Percentiles rank a stretch among this genome's conserved stretches.
Conservation (phyloP, 2,888 invertebrate genomes). For the Pteria penguin region DNA sequence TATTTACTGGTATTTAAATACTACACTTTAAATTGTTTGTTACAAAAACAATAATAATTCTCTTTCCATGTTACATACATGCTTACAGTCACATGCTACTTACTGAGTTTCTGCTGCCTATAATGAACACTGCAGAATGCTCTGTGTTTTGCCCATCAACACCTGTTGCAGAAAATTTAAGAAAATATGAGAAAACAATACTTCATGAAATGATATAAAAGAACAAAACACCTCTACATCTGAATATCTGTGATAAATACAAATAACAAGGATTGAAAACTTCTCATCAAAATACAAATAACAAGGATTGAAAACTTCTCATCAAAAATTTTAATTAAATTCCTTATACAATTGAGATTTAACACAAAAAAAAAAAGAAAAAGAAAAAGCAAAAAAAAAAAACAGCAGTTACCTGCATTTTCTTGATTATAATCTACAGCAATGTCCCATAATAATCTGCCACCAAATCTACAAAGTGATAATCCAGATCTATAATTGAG, state of each 20-base stretch:
- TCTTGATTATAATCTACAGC: constrained; percentile 62
- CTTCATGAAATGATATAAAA: too few species aligned
- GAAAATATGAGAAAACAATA: neutral
- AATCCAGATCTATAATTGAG: too few species aligned
- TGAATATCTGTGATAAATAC: too few species aligned
- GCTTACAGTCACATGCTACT: constrained; percentile 46
- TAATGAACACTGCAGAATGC: constrained; percentile 72
- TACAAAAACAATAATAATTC: neutral
- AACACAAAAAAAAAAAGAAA: neutral
- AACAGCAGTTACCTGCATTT: constrained; percentile 45
- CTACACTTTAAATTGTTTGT: too few species aligned
- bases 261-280: too few species aligned
- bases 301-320: too few species aligned
- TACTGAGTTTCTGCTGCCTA: constrained; percentile 77
- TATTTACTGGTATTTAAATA: too few species aligned
- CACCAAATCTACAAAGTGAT: too few species aligned
- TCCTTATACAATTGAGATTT: too few species aligned
- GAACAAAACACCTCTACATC: too few species aligned
- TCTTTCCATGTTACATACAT: neutral
- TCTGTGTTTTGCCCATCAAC: constrained; percentile 63
- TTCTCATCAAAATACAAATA: too few species aligned
- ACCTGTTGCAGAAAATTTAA: constrained; percentile 50
- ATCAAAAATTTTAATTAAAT: too few species aligned
- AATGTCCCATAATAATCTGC: constrained; percentile 69
- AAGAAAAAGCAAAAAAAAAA: neutral